Base-by-base conservation (phyloP, 2,888 invertebrate species). In the Aradus depressus region DNA sequence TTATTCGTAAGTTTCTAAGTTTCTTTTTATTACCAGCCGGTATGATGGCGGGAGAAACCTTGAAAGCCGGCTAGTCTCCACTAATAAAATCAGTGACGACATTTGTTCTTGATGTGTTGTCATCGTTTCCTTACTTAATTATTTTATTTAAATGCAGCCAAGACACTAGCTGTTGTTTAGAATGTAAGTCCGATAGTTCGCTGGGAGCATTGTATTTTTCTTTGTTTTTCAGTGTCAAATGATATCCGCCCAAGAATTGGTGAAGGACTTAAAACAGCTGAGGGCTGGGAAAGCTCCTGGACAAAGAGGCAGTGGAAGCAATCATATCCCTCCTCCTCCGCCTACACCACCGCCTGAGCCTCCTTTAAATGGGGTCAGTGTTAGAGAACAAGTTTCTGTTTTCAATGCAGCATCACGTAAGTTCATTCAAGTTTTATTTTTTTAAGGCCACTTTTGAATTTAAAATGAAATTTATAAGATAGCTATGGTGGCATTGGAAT, bases 181-280 rank as follows among this genome's bases (percentile, higher is more conserved):
- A 38, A 38, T 22, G 38, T 22, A 21, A 38, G 38, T 38, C 38
- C 31, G 18, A 32, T 31, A 28, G 39, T 5, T 39, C 39, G 8
- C 37, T 10, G 16, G 6, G 37, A 10, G 6, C 14, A n/a, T 10
- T 19, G n/a, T 23, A 16, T 25, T 42, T 42, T 12, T 39, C n/a
- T 44, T 18, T 31, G 22, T 54, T 38, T 87, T 86, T 72, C 92
- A 91, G 76, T 85, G 85, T 66, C 83, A 84, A 68, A 81, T 80
- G 63, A 79, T 84, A 60, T 83, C 84, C 39, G 87, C 88, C 6
- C 81, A 85, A 63, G 84, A 85, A 60, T 74, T 90, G 57, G 89
- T 86, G 18, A 87, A 88, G 67, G 88, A 90, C 65, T 71, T 90
- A 57, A 84, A 84, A 65, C 75, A 80, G 64, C 66, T 80, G 55